Evolutionary conservation across 2,113 vertebrate species (phyloP), one percentile per base, ranked within the genome.

Genomic region (Salvelinus fontinalis): DNA sequence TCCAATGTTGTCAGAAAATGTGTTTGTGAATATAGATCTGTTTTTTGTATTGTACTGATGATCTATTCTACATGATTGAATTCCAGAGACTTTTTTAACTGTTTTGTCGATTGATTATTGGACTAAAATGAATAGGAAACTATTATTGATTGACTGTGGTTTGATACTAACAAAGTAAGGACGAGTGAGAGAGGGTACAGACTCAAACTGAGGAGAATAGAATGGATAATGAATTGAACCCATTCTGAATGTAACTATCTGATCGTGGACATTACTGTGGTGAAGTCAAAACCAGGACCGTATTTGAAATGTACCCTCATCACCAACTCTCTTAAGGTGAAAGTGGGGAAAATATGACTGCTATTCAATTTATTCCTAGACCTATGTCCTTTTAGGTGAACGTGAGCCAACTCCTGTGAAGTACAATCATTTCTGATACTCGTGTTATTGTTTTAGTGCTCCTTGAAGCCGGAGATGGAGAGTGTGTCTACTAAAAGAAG

Each of bases 361-460:
- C 49, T 85, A 67, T 82, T 78, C 83, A 71, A 49, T 78, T 9
- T 20, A 70, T 1, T 7, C 39, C 29, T 69, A 29, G 39, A 44
- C 7, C 81, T 71, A 86, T 89, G 89, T 84, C 89, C 89, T 90
- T 79, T 70, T 14, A 83, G 78, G 70, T 78, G 29, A 74, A 80
- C 16, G 31, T 75, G 62, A 82, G 71, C 60, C 78, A 83, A 80
- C 85, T 84, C 77, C 27, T 91, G 90, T 93, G 91, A 94, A 86
- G 90, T 90, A 92, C 92, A 93, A 93, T 93, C 91, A 90, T 87
- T 83, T 90, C 79, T 73, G 76, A 82, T 57, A 34, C 49, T 34
- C 31, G 27, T 77, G 48, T 62, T 9, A 11, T 48, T 76, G 73
- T 51, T 34, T 81, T 64, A 75, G 71, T 84, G 65, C 66, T 84